Percentiles rank a stretch among this genome's conserved stretches.
Conservation (phyloP, 2,797 vertebrate species). For the Miichthys miiuy region DNA sequence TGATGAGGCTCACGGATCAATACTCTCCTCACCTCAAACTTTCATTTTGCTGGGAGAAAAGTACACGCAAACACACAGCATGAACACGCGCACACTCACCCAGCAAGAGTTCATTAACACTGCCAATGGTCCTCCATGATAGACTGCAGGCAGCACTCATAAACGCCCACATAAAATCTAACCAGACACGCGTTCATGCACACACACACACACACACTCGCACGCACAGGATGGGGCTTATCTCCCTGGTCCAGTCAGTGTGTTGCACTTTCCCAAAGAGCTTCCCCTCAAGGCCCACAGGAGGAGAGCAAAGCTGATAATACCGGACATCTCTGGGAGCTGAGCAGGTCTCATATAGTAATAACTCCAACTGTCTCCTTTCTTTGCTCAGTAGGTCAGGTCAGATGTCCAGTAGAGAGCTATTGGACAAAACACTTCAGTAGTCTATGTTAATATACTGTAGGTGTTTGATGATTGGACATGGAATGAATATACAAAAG, state of each 20-base stretch:
- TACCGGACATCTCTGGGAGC: constrained; percentile 55
- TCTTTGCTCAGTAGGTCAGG: constrained; percentile 64
- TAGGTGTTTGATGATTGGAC: constrained; percentile 42
- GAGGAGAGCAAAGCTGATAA: constrained; percentile 57
- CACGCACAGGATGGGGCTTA: constrained; percentile 68
- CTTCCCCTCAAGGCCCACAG: constrained; percentile 58
- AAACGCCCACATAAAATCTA: constrained; percentile 66
- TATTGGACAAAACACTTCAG: constrained; percentile 37
- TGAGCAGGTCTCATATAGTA: constrained; percentile 63
- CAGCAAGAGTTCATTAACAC: constrained; percentile 74
- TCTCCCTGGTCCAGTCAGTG: constrained; percentile 70
- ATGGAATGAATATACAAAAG: constrained; percentile 9
- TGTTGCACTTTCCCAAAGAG: constrained; percentile 65
- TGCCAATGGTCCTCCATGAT: constrained; percentile 68
- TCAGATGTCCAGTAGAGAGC: constrained; percentile 55
- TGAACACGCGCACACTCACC: constrained; percentile 21
- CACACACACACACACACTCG: constrained; percentile 3
- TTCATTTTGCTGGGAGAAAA: constrained; percentile 63
- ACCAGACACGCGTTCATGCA: constrained; percentile 53
- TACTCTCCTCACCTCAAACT: constrained; percentile 74
- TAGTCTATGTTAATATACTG: constrained; percentile 17
- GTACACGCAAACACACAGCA: constrained; percentile 35
- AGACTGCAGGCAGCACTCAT: constrained; percentile 70
- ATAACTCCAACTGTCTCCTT: constrained; percentile 59
- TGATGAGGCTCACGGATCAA: constrained; percentile 80